A percentile compares a stretch with the other conserved stretches of the same genome.
Conservation (phyloP, 2,888 invertebrate species). For the Drosophila mimetica region DNA sequence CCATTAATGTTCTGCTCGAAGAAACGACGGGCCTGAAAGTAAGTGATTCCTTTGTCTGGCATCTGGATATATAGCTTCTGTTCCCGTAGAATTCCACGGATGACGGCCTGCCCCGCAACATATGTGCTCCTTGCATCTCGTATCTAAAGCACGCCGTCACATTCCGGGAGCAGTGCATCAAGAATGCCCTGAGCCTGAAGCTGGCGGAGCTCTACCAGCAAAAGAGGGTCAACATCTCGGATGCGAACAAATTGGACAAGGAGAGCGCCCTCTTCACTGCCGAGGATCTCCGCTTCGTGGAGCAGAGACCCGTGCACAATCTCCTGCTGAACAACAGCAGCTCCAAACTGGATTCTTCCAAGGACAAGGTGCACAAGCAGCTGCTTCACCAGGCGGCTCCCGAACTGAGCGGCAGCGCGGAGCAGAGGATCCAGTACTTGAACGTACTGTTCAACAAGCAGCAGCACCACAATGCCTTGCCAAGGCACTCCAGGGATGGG, state of each 20-base stretch:
- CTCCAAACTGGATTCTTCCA: slow-evolving; percentile 52
- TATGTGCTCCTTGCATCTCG: slow-evolving; percentile 84
- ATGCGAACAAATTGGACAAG: slow-evolving; percentile 41
- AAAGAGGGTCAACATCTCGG: slow-evolving; percentile 45
- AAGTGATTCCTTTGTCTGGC: background rate
- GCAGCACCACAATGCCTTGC: slow-evolving; percentile 24
- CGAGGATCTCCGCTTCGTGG: slow-evolving; percentile 73
- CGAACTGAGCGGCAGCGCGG: slow-evolving; percentile 37
- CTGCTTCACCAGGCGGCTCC: slow-evolving; percentile 59
- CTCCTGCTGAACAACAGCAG: slow-evolving; percentile 67
- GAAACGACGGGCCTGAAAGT: slow-evolving; percentile 84
- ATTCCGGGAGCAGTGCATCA: slow-evolving; percentile 83
- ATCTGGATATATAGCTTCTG: no score
- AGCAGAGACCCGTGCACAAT: slow-evolving; percentile 79
- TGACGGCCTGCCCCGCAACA: slow-evolving; percentile 82
- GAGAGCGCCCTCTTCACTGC: slow-evolving; percentile 67
- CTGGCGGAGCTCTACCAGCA: slow-evolving; percentile 60
- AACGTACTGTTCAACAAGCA: slow-evolving; percentile 78
- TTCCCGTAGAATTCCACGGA: slow-evolving; percentile 70
- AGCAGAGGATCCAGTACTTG: slow-evolving; percentile 70
- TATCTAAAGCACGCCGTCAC: slow-evolving; percentile 84
- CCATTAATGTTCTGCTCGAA: slow-evolving; percentile 80
- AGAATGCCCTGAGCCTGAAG: slow-evolving; percentile 79
- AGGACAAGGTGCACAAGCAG: slow-evolving; percentile 75
- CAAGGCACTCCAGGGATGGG: slow-evolving; percentile 13